These are phyloP conservation scores for Pseudomugil tenellus DNA, from an alignment of 2,797 vertebrate genomes.

Conservation along the genomic window DNA sequence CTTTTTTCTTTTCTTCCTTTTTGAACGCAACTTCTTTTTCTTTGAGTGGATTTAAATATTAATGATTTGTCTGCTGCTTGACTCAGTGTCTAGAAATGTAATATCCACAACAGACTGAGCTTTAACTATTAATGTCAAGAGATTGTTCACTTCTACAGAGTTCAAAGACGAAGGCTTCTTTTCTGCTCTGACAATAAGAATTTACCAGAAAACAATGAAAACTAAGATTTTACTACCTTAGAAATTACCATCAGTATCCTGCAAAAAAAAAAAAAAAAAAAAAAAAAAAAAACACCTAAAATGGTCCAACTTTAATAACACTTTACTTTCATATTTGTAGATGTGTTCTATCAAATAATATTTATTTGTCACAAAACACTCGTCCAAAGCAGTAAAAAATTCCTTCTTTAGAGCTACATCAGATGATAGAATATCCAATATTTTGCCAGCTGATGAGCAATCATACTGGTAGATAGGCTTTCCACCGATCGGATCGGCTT, in stretches of 20 bases:
- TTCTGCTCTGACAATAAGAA: background rate
- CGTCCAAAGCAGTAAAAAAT: conserved; percentile 1
- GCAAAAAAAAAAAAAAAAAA: background rate
- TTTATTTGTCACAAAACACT: background rate
- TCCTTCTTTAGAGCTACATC: background rate
- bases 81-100: background rate
- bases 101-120: background rate
- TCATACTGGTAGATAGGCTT: no score
- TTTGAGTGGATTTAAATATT: background rate
- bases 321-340: background rate
- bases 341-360: background rate
- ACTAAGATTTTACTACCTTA: background rate
- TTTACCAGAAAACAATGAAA: background rate
- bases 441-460: background rate
- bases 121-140: background rate
- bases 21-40: background rate
- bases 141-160: background rate
- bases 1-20: background rate
- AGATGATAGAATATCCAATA: background rate
- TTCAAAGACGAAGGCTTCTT: background rate
- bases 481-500: no score
- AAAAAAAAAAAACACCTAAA: background rate
- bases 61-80: background rate
- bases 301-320: background rate
- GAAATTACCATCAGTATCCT: background rate